Evolutionary conservation across 2,888 invertebrate genomes (phyloP), one percentile per base, ranked within the genome.

Genomic region (Sesia bembeciformis): DNA sequence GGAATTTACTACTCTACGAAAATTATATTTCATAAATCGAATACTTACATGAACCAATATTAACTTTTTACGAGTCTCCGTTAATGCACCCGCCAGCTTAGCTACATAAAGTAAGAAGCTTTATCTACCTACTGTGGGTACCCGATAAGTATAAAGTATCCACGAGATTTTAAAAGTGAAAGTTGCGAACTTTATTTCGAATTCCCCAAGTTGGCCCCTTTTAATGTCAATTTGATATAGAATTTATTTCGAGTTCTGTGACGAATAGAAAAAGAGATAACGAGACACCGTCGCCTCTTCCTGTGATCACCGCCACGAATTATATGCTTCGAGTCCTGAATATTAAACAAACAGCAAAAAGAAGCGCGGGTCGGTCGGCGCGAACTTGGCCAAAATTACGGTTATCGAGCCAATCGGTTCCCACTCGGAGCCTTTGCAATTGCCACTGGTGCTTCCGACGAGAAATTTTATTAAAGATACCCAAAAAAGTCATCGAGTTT

Each of bases 231-330:
- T 76, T 76, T 69, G 64, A 70, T 73, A 72, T 71, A 68, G 23
- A 70, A 73, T 71, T 68, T 69, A 69, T 74, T 74, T 72, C 67
- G 64, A 76, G 67, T 73, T 75, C 63, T 71, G 72, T 76, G 78
- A 74, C 69, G 77, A 78, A 78, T 78, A 78, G 74, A 77, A 78
- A 74, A 78, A 76, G 71, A 78, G 75, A 80, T 81, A 82, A 81
- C 80, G 77, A 80, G 78, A 69, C 68, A 67, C 66, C 68, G 64
- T 64, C 69, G 71, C 74, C 72, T 76, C 72, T 74, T 67, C 68
- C 74, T 68, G 74, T 78, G 81, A 84, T 82, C 81, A 81, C 73
- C 76, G 72, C 72, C 68, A 67, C 76, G 78, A 84, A 84, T 84
- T 83, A 84, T 81, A 77, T 74, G 74, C 68, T 72, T 64, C 81